Evolutionary conservation across 2,797 vertebrate species (phyloP), one percentile per base, ranked within the genome.

Genomic region (Gallinago stenura): DNA sequence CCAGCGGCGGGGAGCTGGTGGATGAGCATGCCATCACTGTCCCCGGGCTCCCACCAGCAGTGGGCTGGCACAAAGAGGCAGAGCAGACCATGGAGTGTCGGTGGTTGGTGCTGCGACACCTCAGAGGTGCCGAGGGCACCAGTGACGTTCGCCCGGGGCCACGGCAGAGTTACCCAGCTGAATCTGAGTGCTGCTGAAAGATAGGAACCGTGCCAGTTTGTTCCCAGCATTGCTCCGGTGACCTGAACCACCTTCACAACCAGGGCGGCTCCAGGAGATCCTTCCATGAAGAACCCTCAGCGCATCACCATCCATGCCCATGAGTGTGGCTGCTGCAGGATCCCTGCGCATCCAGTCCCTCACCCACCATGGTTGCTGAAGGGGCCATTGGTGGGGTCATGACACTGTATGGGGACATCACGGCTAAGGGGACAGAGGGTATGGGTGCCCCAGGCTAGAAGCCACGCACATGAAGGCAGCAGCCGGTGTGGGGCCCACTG

Each of bases 131-230:
- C 46, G 54, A 60, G 33, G 69, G 24, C 24, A 25, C n/a, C 39
- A 19, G n/a, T 2, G 0, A 30, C 0, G 0, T 31, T 75, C 1
- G 2, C 37, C 33, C 2, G 1, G 16, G 11, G 9, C 65, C 2
- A 1, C 1, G 4, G 39, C 37, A 16, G 41, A 66, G 39, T 70
- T 65, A 54, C 35, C 15, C 71, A 28, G 9, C 31, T 54, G 45
- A 78, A 26, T 50, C 45, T 26, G 53, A 20, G 24, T 26, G 62
- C 50, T 68, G 2, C 65, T 61, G 61, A 65, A 78, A 39, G 30
- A 30, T 54, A 83, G 25, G 56, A 19, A 8, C 22, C 1, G 0
- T 66, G 45, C 45, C 12, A 6, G 9, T 25, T 81, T 75, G 16
- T n/a, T 91, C 57, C 51, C 70, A 45, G 26, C 19, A 30, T 51